Evolutionary conservation across 2,113 vertebrate genomes (phyloP), one percentile per base, ranked within the genome.

Genomic region (Chroicocephalus ridibundus): DNA sequence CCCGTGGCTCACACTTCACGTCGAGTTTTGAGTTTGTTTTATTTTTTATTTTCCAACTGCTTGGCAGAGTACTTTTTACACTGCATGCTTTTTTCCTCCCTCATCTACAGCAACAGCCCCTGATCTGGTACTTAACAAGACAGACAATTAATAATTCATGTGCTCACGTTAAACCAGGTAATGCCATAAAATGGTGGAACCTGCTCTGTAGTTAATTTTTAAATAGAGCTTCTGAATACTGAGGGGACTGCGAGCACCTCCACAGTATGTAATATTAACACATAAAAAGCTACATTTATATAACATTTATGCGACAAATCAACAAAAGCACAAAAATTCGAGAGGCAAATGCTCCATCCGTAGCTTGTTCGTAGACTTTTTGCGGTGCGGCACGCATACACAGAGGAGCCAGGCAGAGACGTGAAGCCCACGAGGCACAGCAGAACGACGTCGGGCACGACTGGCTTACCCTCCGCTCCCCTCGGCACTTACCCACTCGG

Each of bases 101-200:
- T 64, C 98, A 98, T 97, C 97, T 97, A 93, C 93, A 96, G 96
- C 96, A 98, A 99, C 98, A 98, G 98, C 98, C 98, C 97, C 97
- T 97, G 98, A 97, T 98, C 97, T 95, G 97, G 68, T 97, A 98
- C 98, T 98, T 98, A 98, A 96, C 98, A 92, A 98, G 98, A 98
- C 94, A 98, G 97, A 87, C 94, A 97, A 98, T 99, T 97, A 99
- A 99, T 99, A 99, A 99, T 99, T 99, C 97, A 99, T 82, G 78
- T 85, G 86, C 95, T 98, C 98, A 98, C 98, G 98, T 99, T 99
- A 99, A 98, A 98, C 98, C 99, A 99, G 99, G 99, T 99, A 99
- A 99, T 97, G 96, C 98, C 98, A 98, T 99, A 98, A 98, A 98
- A 98, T 95, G 91, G 95, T 95, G 92, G 97, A 97, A 96, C 96